Percentiles rank a stretch among this genome's conserved stretches.
These are phyloP conservation scores for Elymnias hypermnestra DNA, from an alignment of 1,140 invertebrate genomes.

Conservation along the genomic window DNA sequence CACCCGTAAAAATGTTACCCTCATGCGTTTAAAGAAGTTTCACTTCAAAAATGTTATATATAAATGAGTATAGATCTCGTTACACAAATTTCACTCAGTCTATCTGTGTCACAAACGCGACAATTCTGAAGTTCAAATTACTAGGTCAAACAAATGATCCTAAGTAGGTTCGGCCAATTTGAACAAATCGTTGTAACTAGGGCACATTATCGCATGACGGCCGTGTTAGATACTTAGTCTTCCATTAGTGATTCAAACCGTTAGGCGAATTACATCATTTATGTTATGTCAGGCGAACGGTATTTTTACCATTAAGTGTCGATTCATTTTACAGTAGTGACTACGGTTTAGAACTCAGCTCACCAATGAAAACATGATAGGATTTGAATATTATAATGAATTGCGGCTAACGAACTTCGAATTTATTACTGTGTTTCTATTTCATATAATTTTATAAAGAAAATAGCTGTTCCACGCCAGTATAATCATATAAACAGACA, in stretches of 20 bases:
- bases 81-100: neutral
- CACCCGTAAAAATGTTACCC: too few relatives aligned
- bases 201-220: slow-evolving; percentile 53
- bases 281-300: slow-evolving; percentile 12
- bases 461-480: too few relatives aligned
- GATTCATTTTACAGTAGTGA: slow-evolving; percentile 1
- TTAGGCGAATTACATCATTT: slow-evolving; percentile 31
- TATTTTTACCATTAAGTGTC: slow-evolving; percentile 7
- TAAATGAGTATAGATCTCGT: too few relatives aligned
- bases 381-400: too few relatives aligned
- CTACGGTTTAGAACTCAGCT: too few relatives aligned
- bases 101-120: neutral
- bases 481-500: too few relatives aligned
- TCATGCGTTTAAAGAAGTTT: too few relatives aligned
- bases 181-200: slow-evolving; percentile 62
- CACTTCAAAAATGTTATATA: too few relatives aligned
- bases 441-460: too few relatives aligned
- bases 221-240: slow-evolving; percentile 29
- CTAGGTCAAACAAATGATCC: slow-evolving; percentile 55
- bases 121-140: slow-evolving; percentile 32
- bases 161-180: slow-evolving; percentile 55
- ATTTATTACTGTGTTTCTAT: neutral
- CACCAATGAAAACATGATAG: too few relatives aligned
- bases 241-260: slow-evolving; percentile 31
- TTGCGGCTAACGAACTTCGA: too few relatives aligned